phyloP scores from a whole-genome alignment of 2,113 vertebrate genomes.

The Dolichotis patagonum region DNA sequence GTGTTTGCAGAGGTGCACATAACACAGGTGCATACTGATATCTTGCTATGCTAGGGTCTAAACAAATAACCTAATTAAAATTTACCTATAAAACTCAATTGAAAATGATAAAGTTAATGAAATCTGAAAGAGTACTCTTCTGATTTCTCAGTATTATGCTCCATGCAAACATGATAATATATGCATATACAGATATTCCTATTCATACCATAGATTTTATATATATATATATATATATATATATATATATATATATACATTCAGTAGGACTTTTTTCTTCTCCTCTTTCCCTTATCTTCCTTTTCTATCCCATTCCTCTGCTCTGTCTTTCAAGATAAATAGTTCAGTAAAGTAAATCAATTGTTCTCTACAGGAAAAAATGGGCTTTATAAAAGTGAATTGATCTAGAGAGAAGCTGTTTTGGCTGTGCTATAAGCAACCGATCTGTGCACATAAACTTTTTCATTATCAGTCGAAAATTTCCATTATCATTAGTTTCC shows the following conservation, averaged over 20 bases:
- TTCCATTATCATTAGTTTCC: neutral
- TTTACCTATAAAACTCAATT: neutral
- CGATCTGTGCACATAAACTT: neutral
- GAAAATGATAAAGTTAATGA: slow-evolving; percentile 23
- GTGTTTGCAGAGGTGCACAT: neutral
- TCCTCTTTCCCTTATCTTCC: neutral
- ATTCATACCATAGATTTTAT: neutral
- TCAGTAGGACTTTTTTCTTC: neutral
- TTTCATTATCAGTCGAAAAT: neutral
- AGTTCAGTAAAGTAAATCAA: neutral
- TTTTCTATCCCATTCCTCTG: neutral
- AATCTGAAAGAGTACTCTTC: neutral
- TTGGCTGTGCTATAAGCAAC: neutral
- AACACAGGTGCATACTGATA: neutral
- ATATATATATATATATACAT: neutral
- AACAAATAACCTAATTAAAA: slow-evolving; percentile 38
- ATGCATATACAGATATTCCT: neutral
- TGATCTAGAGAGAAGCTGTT: neutral
- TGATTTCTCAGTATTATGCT: neutral
- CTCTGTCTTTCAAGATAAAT: neutral
- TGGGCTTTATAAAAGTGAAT: neutral
- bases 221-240: neutral
- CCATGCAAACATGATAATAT: neutral
- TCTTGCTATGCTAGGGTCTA: neutral
- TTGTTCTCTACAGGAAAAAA: neutral